Evolutionary conservation across 2,113 vertebrate genomes (phyloP), one percentile per base, ranked within the genome.

Genomic region (Poecilia latipinna): DNA sequence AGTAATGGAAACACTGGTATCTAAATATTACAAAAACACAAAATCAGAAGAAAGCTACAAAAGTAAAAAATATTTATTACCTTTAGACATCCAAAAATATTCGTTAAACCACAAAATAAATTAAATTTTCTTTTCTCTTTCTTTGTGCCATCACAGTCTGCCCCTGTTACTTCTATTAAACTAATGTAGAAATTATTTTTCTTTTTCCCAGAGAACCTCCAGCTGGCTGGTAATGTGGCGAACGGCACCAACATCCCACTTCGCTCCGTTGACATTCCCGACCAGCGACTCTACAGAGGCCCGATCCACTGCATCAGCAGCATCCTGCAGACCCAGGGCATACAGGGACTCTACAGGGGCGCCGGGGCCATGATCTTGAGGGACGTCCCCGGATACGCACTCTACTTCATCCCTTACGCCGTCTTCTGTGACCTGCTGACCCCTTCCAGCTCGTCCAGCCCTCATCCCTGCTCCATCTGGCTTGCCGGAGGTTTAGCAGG

Each of bases 401-500:
- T 97, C 77, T 99, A 99, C 89, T 99, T 99, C 80, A 92, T 97
- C 82, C 98, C 98, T 0, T 99, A 99, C 4, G 81, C 93, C 1
- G 48, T 97, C 54, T 86, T 99, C 79, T 96, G 94, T 35, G 80
- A 92, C 73, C 95, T 96, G 95, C 86, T 97, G 81, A 97, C 90
- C 3, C 93, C 97, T 0, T 95, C 96, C 0, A 70, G 82, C 81
- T 81, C 42, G 1, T 26, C 92, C 0, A 87, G 87, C 32, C 96
- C 95, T 22, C 95, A 94, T 66, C 92, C 94, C 0, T 94, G 81
- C 61, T 92, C 94, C 1, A 93, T 98, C 84, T 97, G 96, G 95
- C 85, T 99, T 68, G 96, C 98, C 0, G 98, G 98, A 0, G 98
- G 98, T 24, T 37, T 97, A 33, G 97, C 97, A 95, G 98, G 98